Conservation (phyloP, 2,888 invertebrate genomes). For the Dryomyza anilis region DNA sequence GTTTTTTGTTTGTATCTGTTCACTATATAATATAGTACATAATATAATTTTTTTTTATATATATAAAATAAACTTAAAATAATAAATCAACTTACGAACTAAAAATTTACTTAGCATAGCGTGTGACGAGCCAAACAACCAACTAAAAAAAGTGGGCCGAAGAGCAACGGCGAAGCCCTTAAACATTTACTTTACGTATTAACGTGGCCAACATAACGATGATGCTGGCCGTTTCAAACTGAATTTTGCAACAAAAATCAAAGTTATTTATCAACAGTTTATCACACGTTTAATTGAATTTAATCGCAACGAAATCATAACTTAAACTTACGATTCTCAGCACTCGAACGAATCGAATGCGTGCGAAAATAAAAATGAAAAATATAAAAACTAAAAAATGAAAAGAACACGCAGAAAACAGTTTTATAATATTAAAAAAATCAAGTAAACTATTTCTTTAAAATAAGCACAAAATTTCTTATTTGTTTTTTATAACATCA, state of each 20-base stretch:
- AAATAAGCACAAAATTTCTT: too few species aligned
- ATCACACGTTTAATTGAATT: conserved; percentile 21
- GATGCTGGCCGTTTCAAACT: conserved; percentile 7
- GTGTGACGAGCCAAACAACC: too few species aligned
- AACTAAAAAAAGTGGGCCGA: too few species aligned
- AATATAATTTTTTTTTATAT: conserved; percentile 14
- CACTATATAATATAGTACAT: conserved; percentile 9
- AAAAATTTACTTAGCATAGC: background rate
- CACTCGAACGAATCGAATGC: too few species aligned
- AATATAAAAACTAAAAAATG: too few species aligned
- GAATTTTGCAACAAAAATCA: conserved; percentile 1
- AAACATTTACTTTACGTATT: background rate
- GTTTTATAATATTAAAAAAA: too few species aligned
- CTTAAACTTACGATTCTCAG: background rate
- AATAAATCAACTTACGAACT: background rate
- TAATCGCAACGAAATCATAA: background rate
- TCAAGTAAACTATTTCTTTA: too few species aligned
- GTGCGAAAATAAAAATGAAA: too few species aligned
- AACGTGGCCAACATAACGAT: background rate
- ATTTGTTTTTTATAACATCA: too few species aligned
- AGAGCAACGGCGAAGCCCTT: too few species aligned
- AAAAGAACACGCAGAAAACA: too few species aligned
- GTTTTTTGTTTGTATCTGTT: background rate
- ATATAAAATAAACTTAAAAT: conserved; percentile 9
- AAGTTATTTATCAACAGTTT: background rate